Evolutionary conservation across 2,113 vertebrate genomes (phyloP).

Genomic region (Albula glossodonta): DNA sequence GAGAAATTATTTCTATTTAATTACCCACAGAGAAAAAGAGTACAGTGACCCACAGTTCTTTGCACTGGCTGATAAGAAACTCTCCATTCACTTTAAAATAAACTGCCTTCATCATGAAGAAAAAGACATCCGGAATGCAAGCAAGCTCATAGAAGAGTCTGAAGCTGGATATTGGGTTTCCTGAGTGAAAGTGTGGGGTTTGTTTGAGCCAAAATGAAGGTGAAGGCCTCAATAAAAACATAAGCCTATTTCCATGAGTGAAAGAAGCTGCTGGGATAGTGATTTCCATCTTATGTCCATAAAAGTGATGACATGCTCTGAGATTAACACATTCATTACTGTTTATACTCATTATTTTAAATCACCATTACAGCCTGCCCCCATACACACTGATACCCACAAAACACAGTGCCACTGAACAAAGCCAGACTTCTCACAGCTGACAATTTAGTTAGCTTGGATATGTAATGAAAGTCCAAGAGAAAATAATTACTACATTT

Average conservation of each 20-base stretch:
- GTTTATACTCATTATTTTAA: conserved; percentile 64
- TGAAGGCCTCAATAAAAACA: conserved; percentile 72
- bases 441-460: conserved; percentile 41
- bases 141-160: conserved; percentile 71
- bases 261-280: conserved; percentile 4
- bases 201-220: conserved; percentile 64
- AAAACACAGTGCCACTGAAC: conserved; percentile 37
- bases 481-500: too few relatives aligned
- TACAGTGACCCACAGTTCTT: conserved; percentile 41
- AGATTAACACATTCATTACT: conserved; percentile 70
- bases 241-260: conserved; percentile 34
- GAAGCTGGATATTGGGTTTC: conserved; percentile 74
- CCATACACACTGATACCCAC: conserved; percentile 36
- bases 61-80: conserved; percentile 67
- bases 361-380: conserved; percentile 44
- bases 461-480: conserved; percentile 38
- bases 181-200: conserved; percentile 52
- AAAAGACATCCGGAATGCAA: conserved; percentile 59
- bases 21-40: conserved; percentile 38
- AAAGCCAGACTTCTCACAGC: conserved; percentile 55
- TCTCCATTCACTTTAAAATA: conserved; percentile 75
- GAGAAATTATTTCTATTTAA: conserved; percentile 40
- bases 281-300: conserved; percentile 47
- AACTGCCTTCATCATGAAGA: conserved; percentile 70
- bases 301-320: conserved; percentile 56